Evolutionary conservation across 2,888 invertebrate genomes (phyloP).

Genomic region (Carpatolechia fugitivella): DNA sequence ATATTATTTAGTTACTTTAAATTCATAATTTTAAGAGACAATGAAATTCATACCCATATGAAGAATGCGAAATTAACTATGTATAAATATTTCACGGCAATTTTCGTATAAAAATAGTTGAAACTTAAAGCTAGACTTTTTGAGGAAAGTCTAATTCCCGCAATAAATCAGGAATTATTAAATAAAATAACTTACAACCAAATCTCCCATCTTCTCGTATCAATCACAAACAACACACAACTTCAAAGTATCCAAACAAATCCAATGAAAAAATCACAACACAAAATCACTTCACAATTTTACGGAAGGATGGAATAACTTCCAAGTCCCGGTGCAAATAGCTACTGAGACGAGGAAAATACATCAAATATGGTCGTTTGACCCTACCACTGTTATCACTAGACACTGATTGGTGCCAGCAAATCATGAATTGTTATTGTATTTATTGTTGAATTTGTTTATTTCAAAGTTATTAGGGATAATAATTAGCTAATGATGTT

Average conservation of each 20-base stretch:
- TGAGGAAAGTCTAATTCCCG: too few species aligned
- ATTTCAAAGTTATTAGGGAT: not conserved
- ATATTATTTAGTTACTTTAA: too few species aligned
- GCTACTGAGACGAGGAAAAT: conserved; percentile 14
- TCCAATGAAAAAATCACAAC: not conserved
- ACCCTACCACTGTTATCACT: conserved; percentile 9
- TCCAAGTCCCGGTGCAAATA: conserved; percentile 8
- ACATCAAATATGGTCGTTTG: not conserved
- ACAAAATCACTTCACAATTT: not conserved
- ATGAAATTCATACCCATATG: too few species aligned
- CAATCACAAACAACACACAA: too few species aligned
- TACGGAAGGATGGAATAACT: not conserved
- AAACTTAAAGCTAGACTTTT: too few species aligned
- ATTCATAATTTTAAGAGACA: too few species aligned
- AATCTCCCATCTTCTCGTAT: conserved; percentile 50
- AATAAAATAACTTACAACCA: conserved; percentile 47
- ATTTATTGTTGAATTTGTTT: not conserved
- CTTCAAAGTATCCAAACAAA: too few species aligned
- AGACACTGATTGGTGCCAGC: conserved; percentile 6
- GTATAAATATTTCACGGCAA: too few species aligned
- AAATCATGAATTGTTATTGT: not conserved
- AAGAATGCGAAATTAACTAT: too few species aligned
- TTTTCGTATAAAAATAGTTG: too few species aligned
- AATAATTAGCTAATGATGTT: conserved; percentile 7
- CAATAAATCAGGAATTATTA: too few species aligned